Conservation (phyloP, 2,888 invertebrate genomes). For the Siphlonurus alternatus region DNA sequence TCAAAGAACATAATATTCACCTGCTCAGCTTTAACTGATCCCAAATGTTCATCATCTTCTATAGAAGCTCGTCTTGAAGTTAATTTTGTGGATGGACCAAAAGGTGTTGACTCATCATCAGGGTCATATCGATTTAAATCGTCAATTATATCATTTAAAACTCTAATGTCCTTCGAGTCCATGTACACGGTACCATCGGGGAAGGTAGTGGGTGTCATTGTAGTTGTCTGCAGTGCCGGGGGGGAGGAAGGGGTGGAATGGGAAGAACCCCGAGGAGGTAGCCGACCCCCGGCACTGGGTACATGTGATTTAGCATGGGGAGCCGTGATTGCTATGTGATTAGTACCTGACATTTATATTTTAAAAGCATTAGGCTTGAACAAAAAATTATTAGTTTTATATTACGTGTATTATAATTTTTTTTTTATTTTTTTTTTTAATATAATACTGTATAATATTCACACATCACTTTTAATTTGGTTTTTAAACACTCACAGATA, state of each 20-base stretch:
- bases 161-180: constrained; percentile 7
- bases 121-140: constrained; percentile 7
- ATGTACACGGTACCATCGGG: background rate
- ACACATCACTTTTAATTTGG: too few relatives aligned
- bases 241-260: background rate
- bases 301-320: constrained; percentile 6
- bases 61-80: background rate
- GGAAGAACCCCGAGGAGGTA: background rate
- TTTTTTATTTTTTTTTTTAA: too few relatives aligned
- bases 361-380: background rate
- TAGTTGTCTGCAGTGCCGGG: background rate
- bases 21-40: background rate
- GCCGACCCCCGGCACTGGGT: background rate
- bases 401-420: too few relatives aligned
- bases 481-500: too few relatives aligned
- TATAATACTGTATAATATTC: too few relatives aligned
- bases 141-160: constrained; percentile 9
- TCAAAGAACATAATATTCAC: too few relatives aligned
- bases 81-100: background rate
- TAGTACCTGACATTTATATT: background rate
- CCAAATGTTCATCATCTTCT: background rate
- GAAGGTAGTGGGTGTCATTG: background rate
- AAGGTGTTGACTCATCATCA: constrained; percentile 3
- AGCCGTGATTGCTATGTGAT: constrained; percentile 8
- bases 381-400: too few relatives aligned